Percentiles rank a stretch among this genome's conserved stretches.
Evolutionary conservation across 2,888 invertebrate genomes (phyloP).

Genomic region (Eumacrocentrus americanus): DNA sequence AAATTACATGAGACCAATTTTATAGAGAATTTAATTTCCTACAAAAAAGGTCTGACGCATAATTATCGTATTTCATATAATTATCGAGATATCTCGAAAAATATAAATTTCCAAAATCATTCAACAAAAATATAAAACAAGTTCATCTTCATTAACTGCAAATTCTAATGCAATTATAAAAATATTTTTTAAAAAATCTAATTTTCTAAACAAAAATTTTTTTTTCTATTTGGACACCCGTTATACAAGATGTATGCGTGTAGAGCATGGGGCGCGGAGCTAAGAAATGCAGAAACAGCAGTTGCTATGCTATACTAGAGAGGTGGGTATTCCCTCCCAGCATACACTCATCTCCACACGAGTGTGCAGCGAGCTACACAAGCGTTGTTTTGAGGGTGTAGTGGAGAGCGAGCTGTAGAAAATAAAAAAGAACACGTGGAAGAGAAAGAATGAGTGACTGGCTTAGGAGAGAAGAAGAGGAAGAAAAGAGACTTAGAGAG

Average conservation of each 20-base stretch:
- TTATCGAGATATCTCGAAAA: too few species aligned
- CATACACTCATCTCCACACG: slow-evolving; percentile 23
- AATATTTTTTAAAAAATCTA: too few species aligned
- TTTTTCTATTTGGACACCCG: slow-evolving; percentile 47
- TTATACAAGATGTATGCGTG: slow-evolving; percentile 51
- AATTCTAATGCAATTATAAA: too few species aligned
- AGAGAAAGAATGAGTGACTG: slow-evolving; percentile 23
- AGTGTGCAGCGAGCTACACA: slow-evolving; percentile 17
- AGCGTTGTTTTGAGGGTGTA: slow-evolving; percentile 33
- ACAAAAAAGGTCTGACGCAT: too few species aligned
- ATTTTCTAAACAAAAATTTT: too few species aligned
- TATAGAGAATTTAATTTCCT: too few species aligned
- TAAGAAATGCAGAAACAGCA: slow-evolving; percentile 61
- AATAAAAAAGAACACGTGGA: slow-evolving; percentile 21
- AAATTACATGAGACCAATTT: too few species aligned
- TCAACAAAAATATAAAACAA: too few species aligned
- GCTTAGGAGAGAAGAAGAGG: slow-evolving; percentile 19
- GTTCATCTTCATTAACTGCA: too few species aligned
- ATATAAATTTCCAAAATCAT: too few species aligned
- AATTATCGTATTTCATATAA: too few species aligned
- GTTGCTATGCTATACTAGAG: slow-evolving; percentile 55
- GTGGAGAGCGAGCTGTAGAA: slow-evolving; percentile 17
- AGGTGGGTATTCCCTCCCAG: slow-evolving; percentile 50
- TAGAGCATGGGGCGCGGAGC: slow-evolving; percentile 49
- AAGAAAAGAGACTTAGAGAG: slow-evolving; percentile 24